These are phyloP conservation scores for Ficedula albicollis DNA, from an alignment of 2,797 vertebrate species.

Conservation along the genomic window DNA sequence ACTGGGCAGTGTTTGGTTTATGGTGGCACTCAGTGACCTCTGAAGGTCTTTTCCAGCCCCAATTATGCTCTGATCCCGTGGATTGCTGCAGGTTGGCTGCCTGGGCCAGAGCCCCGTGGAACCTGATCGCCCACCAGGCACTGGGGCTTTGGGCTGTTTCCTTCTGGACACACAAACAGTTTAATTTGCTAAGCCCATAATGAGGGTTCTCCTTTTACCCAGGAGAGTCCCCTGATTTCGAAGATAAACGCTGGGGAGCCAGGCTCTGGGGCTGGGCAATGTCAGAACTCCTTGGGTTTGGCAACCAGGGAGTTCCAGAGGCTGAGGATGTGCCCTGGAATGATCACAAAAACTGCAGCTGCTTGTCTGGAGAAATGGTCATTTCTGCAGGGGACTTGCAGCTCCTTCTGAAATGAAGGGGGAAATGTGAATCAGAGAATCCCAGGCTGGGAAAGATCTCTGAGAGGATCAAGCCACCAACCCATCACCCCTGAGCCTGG, in stretches of 20 bases:
- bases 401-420: neutral
- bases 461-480: fast-evolving
- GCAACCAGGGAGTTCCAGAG: neutral
- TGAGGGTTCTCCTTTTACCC: neutral
- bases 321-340: neutral
- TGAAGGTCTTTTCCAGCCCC: neutral
- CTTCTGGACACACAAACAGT: neutral
- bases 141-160: neutral
- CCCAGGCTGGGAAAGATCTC: neutral
- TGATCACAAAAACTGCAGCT: neutral
- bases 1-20: neutral
- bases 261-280: neutral
- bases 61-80: neutral
- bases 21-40: neutral
- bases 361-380: too few species aligned
- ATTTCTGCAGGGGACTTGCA: neutral
- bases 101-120: neutral
- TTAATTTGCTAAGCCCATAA: neutral
- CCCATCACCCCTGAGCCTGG: neutral
- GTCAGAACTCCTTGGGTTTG: neutral
- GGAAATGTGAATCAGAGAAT: neutral
- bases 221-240: neutral
- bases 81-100: neutral
- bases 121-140: neutral
- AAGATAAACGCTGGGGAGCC: neutral